These are phyloP conservation scores for Formicarius rufipectus DNA, from an alignment of 2,113 vertebrate species.

Conservation along the genomic window DNA sequence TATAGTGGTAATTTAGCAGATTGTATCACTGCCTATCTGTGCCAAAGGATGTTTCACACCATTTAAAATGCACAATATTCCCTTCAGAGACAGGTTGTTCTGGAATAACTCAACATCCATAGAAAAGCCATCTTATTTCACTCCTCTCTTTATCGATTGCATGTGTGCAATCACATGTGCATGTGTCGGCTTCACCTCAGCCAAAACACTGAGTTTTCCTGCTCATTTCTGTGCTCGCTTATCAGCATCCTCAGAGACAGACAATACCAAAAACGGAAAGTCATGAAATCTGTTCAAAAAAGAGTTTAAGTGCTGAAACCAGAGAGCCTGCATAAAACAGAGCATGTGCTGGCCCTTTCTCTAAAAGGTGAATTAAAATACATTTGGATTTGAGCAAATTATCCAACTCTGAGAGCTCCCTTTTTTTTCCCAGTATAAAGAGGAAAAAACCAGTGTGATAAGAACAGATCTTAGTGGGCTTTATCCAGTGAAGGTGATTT, in stretches of 20 bases:
- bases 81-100: slow-evolving; percentile 54
- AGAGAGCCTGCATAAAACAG: not conserved
- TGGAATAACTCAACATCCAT: slow-evolving; percentile 46
- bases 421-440: not conserved
- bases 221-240: not conserved
- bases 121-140: not conserved
- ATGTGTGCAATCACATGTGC: not conserved
- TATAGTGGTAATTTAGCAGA: slow-evolving; percentile 42
- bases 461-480: not conserved
- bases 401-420: not conserved
- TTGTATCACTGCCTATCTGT: slow-evolving; percentile 35
- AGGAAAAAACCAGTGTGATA: not conserved
- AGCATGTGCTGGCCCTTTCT: not conserved
- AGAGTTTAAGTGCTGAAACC: not conserved
- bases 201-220: not conserved
- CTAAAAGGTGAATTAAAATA: not conserved
- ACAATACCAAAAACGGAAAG: not conserved
- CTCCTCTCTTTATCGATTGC: slow-evolving; percentile 6
- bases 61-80: slow-evolving; percentile 34
- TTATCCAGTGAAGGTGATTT: not conserved
- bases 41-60: slow-evolving; percentile 62
- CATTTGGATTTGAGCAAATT: not conserved
- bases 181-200: not conserved
- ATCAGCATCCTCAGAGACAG: not conserved
- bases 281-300: not conserved